A percentile compares a stretch with the other conserved stretches of the same genome.
phyloP scores from a whole-genome alignment of 2,888 invertebrate species.

The Venusia cambrica region DNA sequence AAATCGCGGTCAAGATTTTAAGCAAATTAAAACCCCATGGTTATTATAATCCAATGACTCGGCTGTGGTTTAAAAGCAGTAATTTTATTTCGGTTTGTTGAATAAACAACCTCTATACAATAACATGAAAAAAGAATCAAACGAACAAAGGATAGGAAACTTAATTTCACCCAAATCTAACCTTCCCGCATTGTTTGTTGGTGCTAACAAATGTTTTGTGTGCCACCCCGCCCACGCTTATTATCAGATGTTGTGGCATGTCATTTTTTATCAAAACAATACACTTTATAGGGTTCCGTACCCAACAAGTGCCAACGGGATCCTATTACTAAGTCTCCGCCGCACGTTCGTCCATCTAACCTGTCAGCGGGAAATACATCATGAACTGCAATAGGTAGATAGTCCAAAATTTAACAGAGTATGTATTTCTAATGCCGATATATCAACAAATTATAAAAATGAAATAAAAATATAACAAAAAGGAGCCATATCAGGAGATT shows the following conservation, averaged over 20 bases:
- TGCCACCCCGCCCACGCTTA: constrained; percentile 71
- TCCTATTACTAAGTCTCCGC: no score
- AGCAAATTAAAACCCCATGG: constrained; percentile 34
- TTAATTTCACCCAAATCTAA: constrained; percentile 78
- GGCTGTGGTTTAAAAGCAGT: constrained; percentile 37
- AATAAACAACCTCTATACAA: constrained; percentile 57
- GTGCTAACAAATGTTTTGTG: constrained; percentile 77
- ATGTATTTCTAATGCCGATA: no score
- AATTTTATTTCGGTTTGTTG: constrained; percentile 53
- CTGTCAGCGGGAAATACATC: no score
- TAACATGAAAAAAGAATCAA: constrained; percentile 52
- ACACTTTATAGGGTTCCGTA: no score
- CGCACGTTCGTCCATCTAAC: no score
- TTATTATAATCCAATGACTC: constrained; percentile 35
- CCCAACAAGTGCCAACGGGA: no score
- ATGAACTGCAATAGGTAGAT: no score
- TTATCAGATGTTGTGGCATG: constrained; percentile 76
- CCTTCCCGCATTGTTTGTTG: constrained; percentile 64
- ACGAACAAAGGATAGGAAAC: constrained; percentile 66
- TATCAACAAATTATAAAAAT: no score
- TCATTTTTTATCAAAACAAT: constrained; percentile 81
- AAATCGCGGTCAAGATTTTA: constrained; percentile 25
- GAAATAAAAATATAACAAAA: no score
- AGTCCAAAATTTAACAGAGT: no score
- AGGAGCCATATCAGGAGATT: no score